Evolutionary conservation across 2,888 invertebrate genomes (phyloP).

Genomic region (Rambutsinella grinnellia): DNA sequence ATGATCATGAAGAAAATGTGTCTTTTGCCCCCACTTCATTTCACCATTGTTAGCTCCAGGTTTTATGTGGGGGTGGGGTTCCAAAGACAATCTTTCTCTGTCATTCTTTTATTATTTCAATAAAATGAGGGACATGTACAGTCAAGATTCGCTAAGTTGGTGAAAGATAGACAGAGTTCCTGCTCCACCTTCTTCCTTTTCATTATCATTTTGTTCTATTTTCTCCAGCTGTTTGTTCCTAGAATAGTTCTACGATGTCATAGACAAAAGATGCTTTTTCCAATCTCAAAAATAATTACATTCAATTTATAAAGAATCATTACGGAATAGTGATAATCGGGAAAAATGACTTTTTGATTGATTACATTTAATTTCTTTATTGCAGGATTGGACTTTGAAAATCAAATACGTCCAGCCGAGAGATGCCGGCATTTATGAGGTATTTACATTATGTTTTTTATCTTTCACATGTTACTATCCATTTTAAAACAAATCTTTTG

Average conservation of each 20-base stretch:
- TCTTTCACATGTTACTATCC: no score
- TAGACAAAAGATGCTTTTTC: no score
- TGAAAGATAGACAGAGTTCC: no score
- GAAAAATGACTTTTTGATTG: background rate
- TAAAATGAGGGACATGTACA: constrained; percentile 7
- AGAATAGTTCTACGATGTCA: no score
- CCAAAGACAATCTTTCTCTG: constrained; percentile 64
- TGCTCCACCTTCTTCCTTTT: no score
- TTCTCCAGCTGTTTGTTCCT: constrained; percentile 6
- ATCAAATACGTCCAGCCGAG: constrained; percentile 70
- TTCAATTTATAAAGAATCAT: no score
- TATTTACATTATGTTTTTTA: no score
- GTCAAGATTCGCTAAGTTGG: no score
- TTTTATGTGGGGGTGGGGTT: constrained; percentile 25
- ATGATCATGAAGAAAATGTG: constrained; percentile 7
- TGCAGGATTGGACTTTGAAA: constrained; percentile 70
- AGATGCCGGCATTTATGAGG: constrained; percentile 70
- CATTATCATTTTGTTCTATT: constrained; percentile 4
- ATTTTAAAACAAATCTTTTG: no score
- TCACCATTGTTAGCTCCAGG: constrained; percentile 21
- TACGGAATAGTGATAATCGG: no score
- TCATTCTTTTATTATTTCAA: constrained; percentile 53
- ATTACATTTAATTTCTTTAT: constrained; percentile 44
- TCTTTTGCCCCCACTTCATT: constrained; percentile 25
- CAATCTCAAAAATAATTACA: no score